Evolutionary conservation across 2,797 vertebrate genomes (phyloP), one percentile per base, ranked within the genome.

Genomic region (Trachurus trachurus): DNA sequence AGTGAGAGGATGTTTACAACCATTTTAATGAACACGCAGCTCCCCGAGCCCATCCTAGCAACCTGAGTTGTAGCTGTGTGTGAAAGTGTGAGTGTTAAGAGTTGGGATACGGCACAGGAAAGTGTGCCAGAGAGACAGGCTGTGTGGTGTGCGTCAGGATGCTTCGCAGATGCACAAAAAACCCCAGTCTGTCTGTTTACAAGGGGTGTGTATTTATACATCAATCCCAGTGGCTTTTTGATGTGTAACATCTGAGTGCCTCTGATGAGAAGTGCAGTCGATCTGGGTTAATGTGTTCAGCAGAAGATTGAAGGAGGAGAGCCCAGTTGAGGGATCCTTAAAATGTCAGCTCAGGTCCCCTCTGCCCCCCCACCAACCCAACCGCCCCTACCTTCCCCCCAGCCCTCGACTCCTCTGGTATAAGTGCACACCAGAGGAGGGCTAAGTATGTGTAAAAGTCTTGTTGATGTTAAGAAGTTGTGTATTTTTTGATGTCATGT

Each of bases 261-360:
- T 85, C 73, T 90, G 90, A 94, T 93, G 93, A 93, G 90, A 92
- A 93, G 47, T 64, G 10, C 93, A 95, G 92, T 88, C 88, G 90
- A 94, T 89, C 64, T 19, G 66, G 74, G 62, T 74, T 93, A 88
- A 95, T 93, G 89, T 11, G 34, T 91, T 90, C 86, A 87, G 86
- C 93, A 94, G 94, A 93, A 66, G 80, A 71, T 66, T 59, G 78
- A 67, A n/a, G 71, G 71, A 88, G 66, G 60, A 85, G 87, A 84
- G 85, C 22, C 21, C 62, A 70, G 76, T 29, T 12, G 4, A 84
- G 75, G 87, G 87, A 87, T 89, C 83, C 81, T 85, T 74, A 80
- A 56, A 85, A 87, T 26, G 50, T 71, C 81, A 58, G 75, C 70
- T 78, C 71, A 53, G 81, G 84, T 80, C 80, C 86, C 71, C 60